Evolutionary conservation across 2,113 vertebrate genomes (phyloP), one percentile per base, ranked within the genome.

Genomic region (Seriola dumerili): DNA sequence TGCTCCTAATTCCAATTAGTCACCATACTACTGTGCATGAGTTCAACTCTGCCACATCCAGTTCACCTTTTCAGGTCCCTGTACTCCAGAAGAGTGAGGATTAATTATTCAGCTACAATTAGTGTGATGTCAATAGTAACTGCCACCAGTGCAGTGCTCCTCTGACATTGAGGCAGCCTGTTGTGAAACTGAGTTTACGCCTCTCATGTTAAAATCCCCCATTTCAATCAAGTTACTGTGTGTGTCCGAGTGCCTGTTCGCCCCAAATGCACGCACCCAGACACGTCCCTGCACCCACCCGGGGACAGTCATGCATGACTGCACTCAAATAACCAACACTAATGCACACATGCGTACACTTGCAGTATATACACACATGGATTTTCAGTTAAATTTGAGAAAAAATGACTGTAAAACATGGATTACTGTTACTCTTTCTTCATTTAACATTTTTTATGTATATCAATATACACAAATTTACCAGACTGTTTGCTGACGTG

Each of bases 71-170:
- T 40, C 84, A 80, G 80, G 69, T 89, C 77, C 59, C 57, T 59
- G 61, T 84, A 68, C 81, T 44, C 62, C 74, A 64, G 23, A 85
- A 90, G 74, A 72, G 73, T 62, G 58, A 86, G 85, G 85, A 93
- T 94, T 89, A 92, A 93, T 93, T 94, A 94, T 95, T 94, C 92
- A 93, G 82, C 81, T 84, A 90, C 89, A 94, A 93, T 95, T 93
- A 94, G 86, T 72, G 85, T 89, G 87, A 88, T 94, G 92, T 93
- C 93, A 89, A 92, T 93, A 90, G 89, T 91, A 94, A 93, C 94
- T 93, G 88, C 78, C 84, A 86, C 88, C 68, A 86, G 88, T 86
- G 72, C 85, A 82, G 80, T 11, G 84, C 85, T 90, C 85, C 67
- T 85, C 76, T 94, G 91, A 94, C 88, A 89, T 88, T 80, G 85